These are phyloP conservation scores for Ptyas mucosa DNA, from an alignment of 2,113 vertebrate species.

Conservation along the genomic window DNA sequence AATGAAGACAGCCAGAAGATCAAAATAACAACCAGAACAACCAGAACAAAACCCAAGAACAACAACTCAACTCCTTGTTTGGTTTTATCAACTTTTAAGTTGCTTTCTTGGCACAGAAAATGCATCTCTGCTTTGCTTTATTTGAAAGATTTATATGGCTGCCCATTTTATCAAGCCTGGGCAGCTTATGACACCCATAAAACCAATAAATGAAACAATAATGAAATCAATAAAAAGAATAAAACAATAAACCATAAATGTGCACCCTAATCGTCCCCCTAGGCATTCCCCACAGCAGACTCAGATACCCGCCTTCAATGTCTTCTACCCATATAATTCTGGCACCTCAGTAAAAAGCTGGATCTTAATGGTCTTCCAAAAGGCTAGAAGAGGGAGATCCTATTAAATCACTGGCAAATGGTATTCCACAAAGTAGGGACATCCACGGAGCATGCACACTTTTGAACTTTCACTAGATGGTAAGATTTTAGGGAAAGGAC, in stretches of 20 bases:
- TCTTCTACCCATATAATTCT: background rate
- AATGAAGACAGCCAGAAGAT: background rate
- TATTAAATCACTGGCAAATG: background rate
- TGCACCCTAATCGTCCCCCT: background rate
- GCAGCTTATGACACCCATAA: background rate
- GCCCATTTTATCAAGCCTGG: background rate
- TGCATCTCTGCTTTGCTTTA: background rate
- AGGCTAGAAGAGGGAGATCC: no score
- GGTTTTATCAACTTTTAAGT: background rate
- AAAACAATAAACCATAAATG: background rate
- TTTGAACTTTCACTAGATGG: no score
- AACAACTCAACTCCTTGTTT: background rate
- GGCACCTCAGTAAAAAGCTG: no score
- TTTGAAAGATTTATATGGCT: background rate
- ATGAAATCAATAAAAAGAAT: background rate
- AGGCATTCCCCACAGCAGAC: background rate
- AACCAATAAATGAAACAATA: background rate
- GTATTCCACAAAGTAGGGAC: no score
- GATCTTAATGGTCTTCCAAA: no score
- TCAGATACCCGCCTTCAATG: no score
- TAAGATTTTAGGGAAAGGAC: no score
- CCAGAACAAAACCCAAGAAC: background rate
- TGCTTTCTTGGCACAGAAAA: background rate
- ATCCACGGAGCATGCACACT: no score
- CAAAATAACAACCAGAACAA: background rate